phyloP scores from a whole-genome alignment of 30 jellyfish, hydroid and myxozoan species.

The Hydra vulgaris region DNA sequence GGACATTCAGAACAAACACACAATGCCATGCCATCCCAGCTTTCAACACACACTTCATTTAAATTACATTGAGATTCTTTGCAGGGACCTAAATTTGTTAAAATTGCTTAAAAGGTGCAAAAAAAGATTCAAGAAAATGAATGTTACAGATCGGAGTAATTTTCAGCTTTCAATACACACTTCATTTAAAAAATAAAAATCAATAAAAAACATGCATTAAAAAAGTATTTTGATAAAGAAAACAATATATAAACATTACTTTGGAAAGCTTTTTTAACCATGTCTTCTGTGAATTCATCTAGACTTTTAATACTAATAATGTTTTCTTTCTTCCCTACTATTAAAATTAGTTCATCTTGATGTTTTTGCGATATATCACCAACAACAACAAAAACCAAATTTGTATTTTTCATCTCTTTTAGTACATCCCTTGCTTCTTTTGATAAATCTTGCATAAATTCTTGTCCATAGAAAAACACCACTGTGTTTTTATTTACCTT shows the following conservation, averaged over 20 bases:
- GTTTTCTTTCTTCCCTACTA: background rate
- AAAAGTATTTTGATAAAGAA: background rate
- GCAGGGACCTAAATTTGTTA: constrained; percentile 37
- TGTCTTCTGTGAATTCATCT: constrained; percentile 1
- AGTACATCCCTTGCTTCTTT: background rate
- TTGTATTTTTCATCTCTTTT: background rate
- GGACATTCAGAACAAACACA: constrained; percentile 62
- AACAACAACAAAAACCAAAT: constrained; percentile 6
- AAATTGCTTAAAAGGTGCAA: too few relatives aligned
- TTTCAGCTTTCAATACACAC: too few relatives aligned
- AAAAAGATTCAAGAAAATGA: too few relatives aligned
- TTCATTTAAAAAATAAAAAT: background rate
- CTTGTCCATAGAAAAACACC: background rate
- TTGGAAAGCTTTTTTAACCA: background rate
- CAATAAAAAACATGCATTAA: background rate
- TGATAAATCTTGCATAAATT: background rate
- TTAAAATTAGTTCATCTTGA: background rate
- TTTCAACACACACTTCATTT: constrained; percentile 32
- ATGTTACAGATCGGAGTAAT: too few relatives aligned
- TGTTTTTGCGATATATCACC: background rate
- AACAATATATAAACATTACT: background rate
- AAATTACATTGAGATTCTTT: constrained; percentile 17
- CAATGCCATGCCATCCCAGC: constrained; percentile 31
- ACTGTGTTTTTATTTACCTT: background rate
- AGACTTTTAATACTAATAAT: background rate